A percentile compares a stretch with the other conserved stretches of the same genome.
phyloP scores from a whole-genome alignment of 2,888 invertebrate genomes.

The Zele albiditarsus region DNA sequence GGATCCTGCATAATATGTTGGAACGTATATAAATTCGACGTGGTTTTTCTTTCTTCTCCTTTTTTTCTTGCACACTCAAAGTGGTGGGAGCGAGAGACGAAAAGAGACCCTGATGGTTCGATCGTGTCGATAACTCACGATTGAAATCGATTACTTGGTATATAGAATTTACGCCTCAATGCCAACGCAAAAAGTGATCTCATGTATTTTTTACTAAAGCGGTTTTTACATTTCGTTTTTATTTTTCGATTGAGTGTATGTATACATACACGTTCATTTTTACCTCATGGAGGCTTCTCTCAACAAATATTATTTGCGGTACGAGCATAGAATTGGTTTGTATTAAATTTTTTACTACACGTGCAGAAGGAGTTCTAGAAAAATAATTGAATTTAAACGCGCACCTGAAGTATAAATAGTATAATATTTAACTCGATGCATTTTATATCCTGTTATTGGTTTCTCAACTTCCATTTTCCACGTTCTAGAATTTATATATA shows the following conservation, averaged over 20 bases:
- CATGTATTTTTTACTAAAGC: background rate
- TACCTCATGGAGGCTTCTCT: too few species aligned
- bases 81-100: conserved; percentile 4
- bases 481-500: too few species aligned
- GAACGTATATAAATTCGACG: conserved; percentile 18
- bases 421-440: too few species aligned
- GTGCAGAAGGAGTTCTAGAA: too few species aligned
- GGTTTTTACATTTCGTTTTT: background rate
- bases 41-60: background rate
- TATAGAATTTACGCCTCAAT: conserved; percentile 7
- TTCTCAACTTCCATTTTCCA: too few species aligned
- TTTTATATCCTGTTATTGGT: too few species aligned
- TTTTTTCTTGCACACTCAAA: background rate
- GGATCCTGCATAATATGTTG: conserved; percentile 10
- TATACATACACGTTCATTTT: too few species aligned
- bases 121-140: conserved; percentile 11
- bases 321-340: too few species aligned
- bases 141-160: conserved; percentile 5
- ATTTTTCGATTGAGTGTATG: background rate
- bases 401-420: too few species aligned
- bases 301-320: too few species aligned
- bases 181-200: conserved; percentile 8
- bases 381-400: too few species aligned
- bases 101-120: conserved; percentile 13
- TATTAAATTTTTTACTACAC: too few species aligned